A percentile compares a stretch with the other conserved stretches of the same genome.
phyloP scores from a whole-genome alignment of 2,113 vertebrate species.

The Anas platyrhynchos region DNA sequence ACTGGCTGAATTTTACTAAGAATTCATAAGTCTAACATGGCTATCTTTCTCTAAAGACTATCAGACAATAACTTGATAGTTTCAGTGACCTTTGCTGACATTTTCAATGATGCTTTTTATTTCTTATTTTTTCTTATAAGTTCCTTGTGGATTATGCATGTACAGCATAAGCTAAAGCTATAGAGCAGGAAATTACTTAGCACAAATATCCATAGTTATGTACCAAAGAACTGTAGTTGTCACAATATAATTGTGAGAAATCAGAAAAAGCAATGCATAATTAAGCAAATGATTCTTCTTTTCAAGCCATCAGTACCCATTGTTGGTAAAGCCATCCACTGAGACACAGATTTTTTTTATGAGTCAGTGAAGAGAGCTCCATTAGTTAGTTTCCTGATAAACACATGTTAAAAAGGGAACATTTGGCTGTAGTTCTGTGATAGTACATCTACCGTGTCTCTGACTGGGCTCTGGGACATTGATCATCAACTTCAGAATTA shows the following conservation, averaged over 20 bases:
- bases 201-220: background rate
- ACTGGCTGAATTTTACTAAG: background rate
- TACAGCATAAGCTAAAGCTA: background rate
- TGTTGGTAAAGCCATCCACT: background rate
- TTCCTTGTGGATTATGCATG: background rate
- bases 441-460: background rate
- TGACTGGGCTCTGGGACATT: background rate
- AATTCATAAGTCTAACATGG: background rate
- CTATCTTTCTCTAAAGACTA: background rate
- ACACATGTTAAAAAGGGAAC: background rate
- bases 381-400: slow-evolving; percentile 45
- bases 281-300: slow-evolving; percentile 41
- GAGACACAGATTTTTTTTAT: slow-evolving; percentile 1
- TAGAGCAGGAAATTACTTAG: background rate
- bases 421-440: background rate
- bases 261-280: slow-evolving; percentile 15
- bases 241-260: slow-evolving; percentile 12
- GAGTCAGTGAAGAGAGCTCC: background rate
- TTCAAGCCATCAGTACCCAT: background rate
- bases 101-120: background rate
- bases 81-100: background rate
- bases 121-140: background rate
- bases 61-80: background rate
- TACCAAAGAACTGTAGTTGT: background rate
- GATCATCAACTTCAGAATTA: background rate